Conservation (phyloP, 2,113 vertebrate genomes). For the Aviceda subcristata region DNA sequence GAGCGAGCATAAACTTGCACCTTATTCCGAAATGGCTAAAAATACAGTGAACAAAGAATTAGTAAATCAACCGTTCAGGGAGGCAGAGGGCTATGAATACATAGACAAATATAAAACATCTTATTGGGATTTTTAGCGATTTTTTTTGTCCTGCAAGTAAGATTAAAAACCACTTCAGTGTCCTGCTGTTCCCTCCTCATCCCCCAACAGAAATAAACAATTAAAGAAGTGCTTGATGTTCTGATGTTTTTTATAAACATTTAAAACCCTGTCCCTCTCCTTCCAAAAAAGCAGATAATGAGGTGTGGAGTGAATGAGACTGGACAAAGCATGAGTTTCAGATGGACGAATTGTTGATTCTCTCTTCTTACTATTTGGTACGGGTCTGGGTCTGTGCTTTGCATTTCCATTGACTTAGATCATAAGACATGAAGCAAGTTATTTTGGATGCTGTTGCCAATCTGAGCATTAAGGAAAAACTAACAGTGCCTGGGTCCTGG, state of each 20-base stretch:
- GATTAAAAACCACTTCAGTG: constrained; percentile 53
- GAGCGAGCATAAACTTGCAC: constrained; percentile 33
- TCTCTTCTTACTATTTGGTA: constrained; percentile 10
- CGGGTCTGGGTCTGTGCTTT: neutral
- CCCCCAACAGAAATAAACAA: constrained; percentile 47
- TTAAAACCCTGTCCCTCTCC: constrained; percentile 22
- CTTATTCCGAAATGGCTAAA: constrained; percentile 48
- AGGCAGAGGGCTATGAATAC: constrained; percentile 69
- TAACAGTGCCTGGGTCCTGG: constrained; percentile 33
- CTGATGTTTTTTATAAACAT: constrained; percentile 14
- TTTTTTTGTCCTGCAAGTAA: constrained; percentile 43
- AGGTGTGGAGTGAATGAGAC: constrained; percentile 31
- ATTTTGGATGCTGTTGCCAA: constrained; percentile 34
- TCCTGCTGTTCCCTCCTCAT: constrained; percentile 23
- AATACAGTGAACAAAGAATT: constrained; percentile 64
- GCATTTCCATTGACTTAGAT: constrained; percentile 45
- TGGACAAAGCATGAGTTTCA: constrained; percentile 9
- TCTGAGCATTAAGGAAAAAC: constrained; percentile 56
- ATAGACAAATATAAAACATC: constrained; percentile 62
- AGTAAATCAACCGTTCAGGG: constrained; percentile 58
- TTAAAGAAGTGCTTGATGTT: constrained; percentile 27
- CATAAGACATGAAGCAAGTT: constrained; percentile 54
- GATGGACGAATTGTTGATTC: neutral
- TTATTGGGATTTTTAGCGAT: constrained; percentile 33
- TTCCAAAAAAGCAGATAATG: constrained; percentile 41